phyloP scores from a whole-genome alignment of 2,113 vertebrate genomes.

The Thinocorus orbignyianus region DNA sequence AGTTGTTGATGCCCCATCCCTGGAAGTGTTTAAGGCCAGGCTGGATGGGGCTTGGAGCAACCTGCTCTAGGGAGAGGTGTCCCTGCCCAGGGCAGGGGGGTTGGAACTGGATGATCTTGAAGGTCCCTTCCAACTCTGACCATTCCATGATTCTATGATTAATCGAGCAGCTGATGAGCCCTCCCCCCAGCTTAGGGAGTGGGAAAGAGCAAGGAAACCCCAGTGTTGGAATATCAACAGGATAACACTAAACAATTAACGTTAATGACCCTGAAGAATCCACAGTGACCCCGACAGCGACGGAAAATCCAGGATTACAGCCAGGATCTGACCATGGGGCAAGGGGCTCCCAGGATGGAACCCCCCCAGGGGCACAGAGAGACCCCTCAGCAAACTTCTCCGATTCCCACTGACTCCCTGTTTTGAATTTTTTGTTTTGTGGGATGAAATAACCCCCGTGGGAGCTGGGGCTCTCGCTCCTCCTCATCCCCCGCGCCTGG shows the following conservation, averaged over 20 bases:
- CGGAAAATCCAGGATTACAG: not conserved
- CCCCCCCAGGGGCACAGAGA: not conserved
- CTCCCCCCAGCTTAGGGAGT: not conserved
- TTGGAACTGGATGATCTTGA: too few species aligned
- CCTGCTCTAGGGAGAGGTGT: too few species aligned
- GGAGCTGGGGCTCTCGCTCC: not conserved
- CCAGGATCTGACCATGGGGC: not conserved
- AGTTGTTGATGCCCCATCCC: too few species aligned
- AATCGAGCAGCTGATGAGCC: too few species aligned
- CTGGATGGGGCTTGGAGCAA: too few species aligned
- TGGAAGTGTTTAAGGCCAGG: too few species aligned
- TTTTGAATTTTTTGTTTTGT: not conserved
- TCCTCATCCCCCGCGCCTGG: not conserved
- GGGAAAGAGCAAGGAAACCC: not conserved
- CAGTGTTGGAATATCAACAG: not conserved
- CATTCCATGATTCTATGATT: too few species aligned
- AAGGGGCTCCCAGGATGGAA: not conserved
- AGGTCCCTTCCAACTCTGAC: too few species aligned
- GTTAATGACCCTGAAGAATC: too few species aligned
- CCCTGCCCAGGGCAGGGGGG: too few species aligned
- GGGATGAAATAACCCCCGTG: not conserved
- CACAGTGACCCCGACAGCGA: too few species aligned
- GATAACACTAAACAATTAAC: not conserved
- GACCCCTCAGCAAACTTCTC: not conserved
- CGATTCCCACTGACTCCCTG: not conserved